Evolutionary conservation across 2,888 invertebrate species (phyloP), one percentile per base, ranked within the genome.

Genomic region (Dynastes maya): DNA sequence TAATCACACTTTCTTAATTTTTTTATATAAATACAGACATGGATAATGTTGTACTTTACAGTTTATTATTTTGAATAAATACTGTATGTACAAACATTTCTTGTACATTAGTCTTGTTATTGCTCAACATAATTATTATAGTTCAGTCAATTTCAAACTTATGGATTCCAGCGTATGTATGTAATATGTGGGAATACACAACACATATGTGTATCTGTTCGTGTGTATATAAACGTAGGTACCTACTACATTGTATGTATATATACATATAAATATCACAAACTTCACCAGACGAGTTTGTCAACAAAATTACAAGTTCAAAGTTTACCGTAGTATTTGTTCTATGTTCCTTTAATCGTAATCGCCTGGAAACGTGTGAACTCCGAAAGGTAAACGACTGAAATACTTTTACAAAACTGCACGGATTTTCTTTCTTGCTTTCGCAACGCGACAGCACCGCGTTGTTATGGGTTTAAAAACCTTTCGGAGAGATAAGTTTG

Each of bases 241-340:
- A n/a, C 29, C 2, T 32, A 32, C 9, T 29, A 29, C 32, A 63
- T 4, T 32, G 16, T 45, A 49, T 61, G 32, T 55, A 37, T 58
- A 71, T 32, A 16, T 40, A 58, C 16, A 55, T 16, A 55, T 22
- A 22, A 8, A 58, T 16, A 72, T 58, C 37, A 61, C 45, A 61
- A 74, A 61, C 72, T 74, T 40, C 40, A 49, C 68, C 72, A 74
- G 72, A 74, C 72, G 61, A 74, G 72, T 74, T 74, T 74, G 72
- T 74, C 72, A 74, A 74, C 72, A 74, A 74, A 74, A 74, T 74
- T 74, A 74, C 72, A 74, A 74, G 72, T 74, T 74, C 72, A 74
- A 74, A 61, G 72, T 74, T 74, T 61, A 74, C 61, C 61, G 72
- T 61, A 61, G 72, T 74, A 74, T 74, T 74, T 74, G 61, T 74